Base-by-base conservation (phyloP, 2,113 vertebrate species). In the Ochotona princeps region DNA sequence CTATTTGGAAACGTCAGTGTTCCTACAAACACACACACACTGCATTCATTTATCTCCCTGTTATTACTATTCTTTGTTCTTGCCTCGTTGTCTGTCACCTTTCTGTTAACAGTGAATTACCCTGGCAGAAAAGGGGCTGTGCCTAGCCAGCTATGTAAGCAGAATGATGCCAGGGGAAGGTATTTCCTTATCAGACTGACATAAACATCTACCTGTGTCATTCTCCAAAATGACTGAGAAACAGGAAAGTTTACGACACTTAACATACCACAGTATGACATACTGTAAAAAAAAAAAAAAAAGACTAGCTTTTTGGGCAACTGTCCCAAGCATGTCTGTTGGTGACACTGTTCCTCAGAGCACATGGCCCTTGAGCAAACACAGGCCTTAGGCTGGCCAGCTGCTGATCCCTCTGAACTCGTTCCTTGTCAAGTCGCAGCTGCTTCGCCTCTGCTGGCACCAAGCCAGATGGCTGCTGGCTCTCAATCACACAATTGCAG, bases 161-260 rank as follows among this genome's bases (percentile, higher is more conserved):
- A 86, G 82, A 49, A 79, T n/a, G 57, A n/a, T 51, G 63, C 15
- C 74, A 54, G 23, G 57, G 17, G 67, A 67, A 84, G 35, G 30
- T 63, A 20, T 86, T 65, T 81, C 86, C 54, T 54, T 13, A 4
- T 49, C 44, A 32, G 10, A 44, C 28, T 61, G n/a, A 66, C 61
- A 63, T 21, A 15, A 54, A 67, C 4, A 79, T 30, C 11, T 38
- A 21, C 63, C 70, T 72, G 3, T 87, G 20, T 47, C 25, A 80
- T 83, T 87, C 93, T 83, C 70, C 76, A 83, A 93, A 84, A 72
- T 73, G 21, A 86, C 49, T 74, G 85, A 57, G n/a, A 89, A 82
- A 76, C 26, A 54, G 23, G 30, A 28, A 72, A 70, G 57, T 65
- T 70, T 20, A 70, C 23, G 54, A 70, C 66, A 18, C 15, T 78